Evolutionary conservation across 1,140 invertebrate genomes (phyloP).

Genomic region (Chrysoperla carnea): DNA sequence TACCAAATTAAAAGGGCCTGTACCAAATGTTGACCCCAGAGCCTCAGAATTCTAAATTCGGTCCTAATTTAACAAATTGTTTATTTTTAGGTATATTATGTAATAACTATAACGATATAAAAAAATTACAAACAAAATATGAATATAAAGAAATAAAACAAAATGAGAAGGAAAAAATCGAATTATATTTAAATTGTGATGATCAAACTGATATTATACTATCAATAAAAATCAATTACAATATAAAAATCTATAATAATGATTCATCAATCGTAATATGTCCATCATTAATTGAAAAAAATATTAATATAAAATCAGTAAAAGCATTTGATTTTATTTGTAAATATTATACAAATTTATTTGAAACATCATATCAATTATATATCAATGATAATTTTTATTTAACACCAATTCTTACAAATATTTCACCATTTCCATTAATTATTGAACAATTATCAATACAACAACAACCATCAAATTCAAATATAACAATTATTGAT

Average conservation of each 20-base stretch:
- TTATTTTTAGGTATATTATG: no score
- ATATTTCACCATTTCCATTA: constrained; percentile 49
- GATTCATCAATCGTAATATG: constrained; percentile 23
- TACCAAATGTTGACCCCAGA: no score
- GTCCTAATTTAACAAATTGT: no score
- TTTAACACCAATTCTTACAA: constrained; percentile 46
- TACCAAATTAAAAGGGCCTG: no score
- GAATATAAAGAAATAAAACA: no score
- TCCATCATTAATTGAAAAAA: constrained; percentile 29
- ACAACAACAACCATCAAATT: no score
- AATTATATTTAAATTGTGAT: no score
- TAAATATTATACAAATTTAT: constrained; percentile 44
- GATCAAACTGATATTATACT: constrained; percentile 3
- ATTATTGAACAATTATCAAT: constrained; percentile 26
- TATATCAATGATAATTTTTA: constrained; percentile 48
- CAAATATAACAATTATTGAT: constrained; percentile 40
- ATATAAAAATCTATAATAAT: constrained; percentile 14
- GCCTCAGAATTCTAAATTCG: no score
- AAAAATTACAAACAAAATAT: no score
- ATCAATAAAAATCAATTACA: constrained; percentile 8
- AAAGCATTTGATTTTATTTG: constrained; percentile 51
- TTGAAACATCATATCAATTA: constrained; percentile 42
- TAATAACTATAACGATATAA: no score
- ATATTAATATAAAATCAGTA: constrained; percentile 37
- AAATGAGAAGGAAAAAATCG: no score